phyloP scores from a whole-genome alignment of 2,797 vertebrate genomes.

The Phyllotis vaccarum region DNA sequence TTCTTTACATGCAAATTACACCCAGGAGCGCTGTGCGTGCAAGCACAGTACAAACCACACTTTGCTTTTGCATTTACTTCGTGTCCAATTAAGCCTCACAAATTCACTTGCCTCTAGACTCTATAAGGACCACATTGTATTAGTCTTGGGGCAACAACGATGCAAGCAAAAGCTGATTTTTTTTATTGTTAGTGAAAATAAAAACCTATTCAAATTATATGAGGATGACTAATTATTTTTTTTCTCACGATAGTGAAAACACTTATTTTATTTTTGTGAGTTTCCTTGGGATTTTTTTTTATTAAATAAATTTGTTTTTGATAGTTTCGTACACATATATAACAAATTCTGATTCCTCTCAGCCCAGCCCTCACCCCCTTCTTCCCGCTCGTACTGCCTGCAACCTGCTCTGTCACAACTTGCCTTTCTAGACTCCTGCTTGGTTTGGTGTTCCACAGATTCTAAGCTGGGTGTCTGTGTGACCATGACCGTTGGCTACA shows the following conservation, averaged over 20 bases:
- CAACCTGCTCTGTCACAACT: not conserved
- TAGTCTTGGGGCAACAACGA: conserved; percentile 85
- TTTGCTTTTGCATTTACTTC: conserved; percentile 87
- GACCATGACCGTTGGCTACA: not conserved
- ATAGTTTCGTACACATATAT: not conserved
- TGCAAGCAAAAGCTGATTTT: conserved; percentile 82
- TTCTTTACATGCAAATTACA: conserved; percentile 86
- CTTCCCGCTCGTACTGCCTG: not conserved
- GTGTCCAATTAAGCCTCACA: conserved; percentile 87
- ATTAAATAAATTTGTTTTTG: not conserved
- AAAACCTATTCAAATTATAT: conserved; percentile 83
- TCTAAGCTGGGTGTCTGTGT: not conserved
- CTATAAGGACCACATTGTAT: conserved; percentile 84
- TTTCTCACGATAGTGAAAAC: not conserved
- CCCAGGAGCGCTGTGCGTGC: conserved; percentile 82
- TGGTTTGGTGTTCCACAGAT: not conserved
- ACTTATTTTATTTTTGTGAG: not conserved
- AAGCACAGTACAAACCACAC: conserved; percentile 83
- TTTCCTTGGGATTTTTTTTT: not conserved
- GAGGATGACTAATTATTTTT: conserved; percentile 83
- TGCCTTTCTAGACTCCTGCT: too few species aligned
- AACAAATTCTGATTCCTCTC: not conserved
- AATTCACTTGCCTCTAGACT: conserved; percentile 87
- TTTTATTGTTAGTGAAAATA: conserved; percentile 84
- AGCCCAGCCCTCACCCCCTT: not conserved